Percentiles rank a stretch among this genome's conserved stretches.
phyloP scores from a whole-genome alignment of 2,797 vertebrate genomes.

The Myotis pilosus region DNA sequence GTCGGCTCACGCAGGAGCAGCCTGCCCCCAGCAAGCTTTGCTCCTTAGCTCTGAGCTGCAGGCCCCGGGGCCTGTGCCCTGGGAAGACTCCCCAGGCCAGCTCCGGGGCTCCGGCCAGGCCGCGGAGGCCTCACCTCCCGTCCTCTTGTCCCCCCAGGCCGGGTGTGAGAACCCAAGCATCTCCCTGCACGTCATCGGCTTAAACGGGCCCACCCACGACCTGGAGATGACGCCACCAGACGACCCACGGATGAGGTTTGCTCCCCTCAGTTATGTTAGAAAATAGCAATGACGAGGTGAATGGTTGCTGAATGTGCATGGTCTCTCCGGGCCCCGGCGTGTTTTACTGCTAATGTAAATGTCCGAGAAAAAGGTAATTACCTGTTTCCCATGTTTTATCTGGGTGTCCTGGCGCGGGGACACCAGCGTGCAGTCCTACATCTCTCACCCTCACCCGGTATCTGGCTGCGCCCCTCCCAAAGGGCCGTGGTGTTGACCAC shows the following conservation, averaged over 20 bases:
- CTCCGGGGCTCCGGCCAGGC: fast-evolving
- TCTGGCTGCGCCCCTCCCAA: fast-evolving
- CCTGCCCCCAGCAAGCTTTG: too few species aligned
- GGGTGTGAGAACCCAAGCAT: constrained; percentile 95
- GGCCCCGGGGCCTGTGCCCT: fast-evolving
- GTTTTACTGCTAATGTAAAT: background rate
- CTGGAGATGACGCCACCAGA: constrained; percentile 95
- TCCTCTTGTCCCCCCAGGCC: constrained; percentile 83
- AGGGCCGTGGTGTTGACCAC: fast-evolving
- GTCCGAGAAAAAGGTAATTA: fast-evolving
- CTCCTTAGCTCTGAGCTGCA: background rate
- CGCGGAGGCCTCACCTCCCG: fast-evolving
- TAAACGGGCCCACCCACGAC: constrained; percentile 95
- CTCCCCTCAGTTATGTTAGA: fast-evolving
- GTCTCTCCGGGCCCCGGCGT: background rate
- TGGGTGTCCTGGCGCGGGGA: fast-evolving
- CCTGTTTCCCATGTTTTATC: background rate
- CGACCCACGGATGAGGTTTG: constrained; percentile 95
- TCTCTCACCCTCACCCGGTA: background rate
- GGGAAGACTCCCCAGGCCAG: fast-evolving
- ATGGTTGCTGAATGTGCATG: fast-evolving
- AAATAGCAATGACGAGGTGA: fast-evolving
- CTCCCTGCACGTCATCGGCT: constrained; percentile 93
- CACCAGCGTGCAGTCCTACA: fast-evolving
- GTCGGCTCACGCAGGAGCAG: background rate